These are phyloP conservation scores for Atta colombica DNA, from an alignment of 1,140 invertebrate species.

Conservation along the genomic window DNA sequence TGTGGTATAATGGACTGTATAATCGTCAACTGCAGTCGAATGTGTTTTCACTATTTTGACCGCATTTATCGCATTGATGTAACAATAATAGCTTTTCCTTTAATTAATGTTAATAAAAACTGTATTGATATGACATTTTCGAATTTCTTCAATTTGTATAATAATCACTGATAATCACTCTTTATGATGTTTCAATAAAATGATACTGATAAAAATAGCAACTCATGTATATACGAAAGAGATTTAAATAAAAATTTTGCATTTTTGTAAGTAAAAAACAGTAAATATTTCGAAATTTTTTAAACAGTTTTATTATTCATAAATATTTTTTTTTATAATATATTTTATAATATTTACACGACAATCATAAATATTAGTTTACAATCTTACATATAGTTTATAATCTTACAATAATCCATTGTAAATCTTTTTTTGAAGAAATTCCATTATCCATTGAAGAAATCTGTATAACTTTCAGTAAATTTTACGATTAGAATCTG, in stretches of 20 bases:
- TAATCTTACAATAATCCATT: background rate
- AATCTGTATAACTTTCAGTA: background rate
- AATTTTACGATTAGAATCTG: conserved; percentile 10
- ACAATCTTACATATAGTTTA: background rate
- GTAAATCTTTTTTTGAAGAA: background rate
- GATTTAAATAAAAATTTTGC: background rate
- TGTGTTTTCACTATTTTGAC: background rate
- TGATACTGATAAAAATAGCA: background rate
- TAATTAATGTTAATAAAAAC: background rate
- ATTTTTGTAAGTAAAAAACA: background rate
- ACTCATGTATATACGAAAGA: background rate
- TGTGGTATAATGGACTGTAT: conserved; percentile 6
- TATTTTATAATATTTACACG: background rate
- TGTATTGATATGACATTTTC: background rate
- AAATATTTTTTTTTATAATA: background rate
- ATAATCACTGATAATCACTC: background rate
- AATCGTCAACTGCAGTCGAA: background rate
- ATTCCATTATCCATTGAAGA: background rate
- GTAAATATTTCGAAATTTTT: background rate
- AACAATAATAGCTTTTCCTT: background rate
- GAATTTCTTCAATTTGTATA: background rate
- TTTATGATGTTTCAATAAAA: background rate
- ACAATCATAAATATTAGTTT: background rate
- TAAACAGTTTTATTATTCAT: background rate
- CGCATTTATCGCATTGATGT: background rate